Conservation (phyloP, 2,113 vertebrate species). For the Malurus cyaneus region DNA sequence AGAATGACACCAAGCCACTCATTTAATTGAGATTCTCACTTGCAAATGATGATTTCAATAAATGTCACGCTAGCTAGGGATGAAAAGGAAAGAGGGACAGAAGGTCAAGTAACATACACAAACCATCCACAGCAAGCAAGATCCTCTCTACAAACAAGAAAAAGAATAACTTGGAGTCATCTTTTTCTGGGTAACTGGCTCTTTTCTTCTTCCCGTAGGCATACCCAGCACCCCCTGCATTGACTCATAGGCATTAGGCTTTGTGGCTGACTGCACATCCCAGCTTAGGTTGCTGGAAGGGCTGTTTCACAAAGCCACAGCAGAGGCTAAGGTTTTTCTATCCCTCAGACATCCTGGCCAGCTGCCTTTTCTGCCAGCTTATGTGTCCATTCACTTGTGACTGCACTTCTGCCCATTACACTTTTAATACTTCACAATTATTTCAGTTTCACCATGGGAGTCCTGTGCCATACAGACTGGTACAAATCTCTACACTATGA, state of each 20-base stretch:
- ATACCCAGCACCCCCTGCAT: neutral
- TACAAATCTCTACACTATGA: neutral
- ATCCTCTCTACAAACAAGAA: neutral
- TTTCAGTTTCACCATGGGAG: neutral
- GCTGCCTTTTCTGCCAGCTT: neutral
- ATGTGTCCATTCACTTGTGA: neutral
- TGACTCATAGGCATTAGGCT: neutral
- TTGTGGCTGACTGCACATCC: neutral
- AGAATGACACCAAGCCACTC: neutral
- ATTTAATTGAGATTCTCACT: neutral
- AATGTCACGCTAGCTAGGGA: neutral
- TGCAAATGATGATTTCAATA: neutral
- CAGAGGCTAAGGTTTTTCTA: neutral
- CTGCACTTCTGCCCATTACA: neutral
- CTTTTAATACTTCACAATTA: neutral
- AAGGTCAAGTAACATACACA: neutral
- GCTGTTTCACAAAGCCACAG: conserved; percentile 26
- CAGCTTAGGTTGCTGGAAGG: conserved; percentile 8
- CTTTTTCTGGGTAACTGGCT: neutral
- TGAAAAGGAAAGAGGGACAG: neutral
- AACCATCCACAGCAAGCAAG: neutral
- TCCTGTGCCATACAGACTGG: neutral
- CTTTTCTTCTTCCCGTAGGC: neutral
- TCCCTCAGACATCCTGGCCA: neutral
- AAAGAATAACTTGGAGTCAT: neutral